Base-by-base conservation (phyloP, 2,797 vertebrate species). In the Pseudochromis fuscus region DNA sequence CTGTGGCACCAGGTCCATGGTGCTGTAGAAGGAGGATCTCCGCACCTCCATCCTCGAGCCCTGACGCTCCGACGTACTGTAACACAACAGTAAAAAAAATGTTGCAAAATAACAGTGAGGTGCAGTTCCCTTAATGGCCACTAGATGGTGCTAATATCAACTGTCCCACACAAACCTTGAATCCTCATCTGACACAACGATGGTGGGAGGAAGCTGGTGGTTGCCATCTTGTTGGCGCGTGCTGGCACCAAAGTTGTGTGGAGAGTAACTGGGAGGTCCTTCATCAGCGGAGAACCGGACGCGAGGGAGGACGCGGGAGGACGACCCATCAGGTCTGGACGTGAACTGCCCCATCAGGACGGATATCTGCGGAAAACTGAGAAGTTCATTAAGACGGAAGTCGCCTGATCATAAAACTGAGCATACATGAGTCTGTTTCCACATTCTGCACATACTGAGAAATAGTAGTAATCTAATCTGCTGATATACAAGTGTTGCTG, bases 21-120 rank as follows among this genome's bases (percentile, higher is more conserved):
- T 88, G 79, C 94, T 94, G 27, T 94, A 94, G 72, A 94, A 67
- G 59, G 93, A 94, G 0, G 83, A 81, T 4, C 92, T 79, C 15
- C 87, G 83, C 53, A 33, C 2, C 19, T 87, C 79, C 53, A 50
- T 51, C 66, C 66, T 61, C 0, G 85, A 83, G 30, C 56, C 75
- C 24, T 12, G 59, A 1, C 8, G 45, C n/a, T 85, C 79, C 0
- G 57, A 78, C 7, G 59, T 2, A 31, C 82, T 82, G 31, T 37
- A 51, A 35, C 0, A 50, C 2, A 19, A 3, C 7, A 64, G 19
- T 7, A 61, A 21, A 45, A 53, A 7, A 5, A 31, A 9, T 5
- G 10, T 31, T 7, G 30, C 30, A 31, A 50, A 49, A 56, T 3
- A 24, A 49, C 13, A 24, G 15, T 7, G 4, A 25, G 9, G 13